Percentiles rank a stretch among this genome's conserved stretches.
Conservation (phyloP, 2,797 vertebrate species). For the Phyllotis vaccarum region DNA sequence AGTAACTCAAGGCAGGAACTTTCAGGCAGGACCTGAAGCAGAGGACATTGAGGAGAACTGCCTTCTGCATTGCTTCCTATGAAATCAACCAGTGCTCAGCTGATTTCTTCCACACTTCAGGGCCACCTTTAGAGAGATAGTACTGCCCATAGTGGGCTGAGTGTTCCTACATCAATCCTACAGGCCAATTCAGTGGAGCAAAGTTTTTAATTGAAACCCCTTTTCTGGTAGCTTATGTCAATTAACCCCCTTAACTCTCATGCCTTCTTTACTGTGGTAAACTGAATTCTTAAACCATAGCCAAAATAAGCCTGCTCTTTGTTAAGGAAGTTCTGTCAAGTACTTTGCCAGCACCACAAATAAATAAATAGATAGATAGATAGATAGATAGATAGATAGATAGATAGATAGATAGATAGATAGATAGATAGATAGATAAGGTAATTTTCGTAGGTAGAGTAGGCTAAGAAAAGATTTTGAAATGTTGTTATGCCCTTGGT, state of each 20-base stretch:
- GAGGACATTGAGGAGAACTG: not conserved
- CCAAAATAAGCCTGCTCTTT: not conserved
- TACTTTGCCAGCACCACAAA: too few relatives aligned
- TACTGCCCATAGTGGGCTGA: not conserved
- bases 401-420: too few relatives aligned
- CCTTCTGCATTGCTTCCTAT: not conserved
- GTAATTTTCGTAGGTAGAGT: not conserved
- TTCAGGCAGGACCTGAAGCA: not conserved
- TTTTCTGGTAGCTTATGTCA: not conserved
- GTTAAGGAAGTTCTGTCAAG: not conserved
- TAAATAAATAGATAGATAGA: too few relatives aligned
- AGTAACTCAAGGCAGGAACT: not conserved
- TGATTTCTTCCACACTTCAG: not conserved
- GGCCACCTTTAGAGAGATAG: not conserved
- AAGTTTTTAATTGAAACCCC: not conserved
- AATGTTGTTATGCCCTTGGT: not conserved
- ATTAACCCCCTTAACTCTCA: too few relatives aligned
- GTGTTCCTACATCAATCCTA: not conserved
- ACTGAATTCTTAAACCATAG: not conserved
- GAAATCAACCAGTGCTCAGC: not conserved
- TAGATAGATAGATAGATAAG: too few relatives aligned
- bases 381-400: too few relatives aligned
- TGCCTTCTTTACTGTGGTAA: not conserved
- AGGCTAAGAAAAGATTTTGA: not conserved
- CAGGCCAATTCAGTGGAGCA: not conserved